Evolutionary conservation across 1,140 invertebrate genomes (phyloP), one percentile per base, ranked within the genome.

Genomic region (Lasaia peninsularis): DNA sequence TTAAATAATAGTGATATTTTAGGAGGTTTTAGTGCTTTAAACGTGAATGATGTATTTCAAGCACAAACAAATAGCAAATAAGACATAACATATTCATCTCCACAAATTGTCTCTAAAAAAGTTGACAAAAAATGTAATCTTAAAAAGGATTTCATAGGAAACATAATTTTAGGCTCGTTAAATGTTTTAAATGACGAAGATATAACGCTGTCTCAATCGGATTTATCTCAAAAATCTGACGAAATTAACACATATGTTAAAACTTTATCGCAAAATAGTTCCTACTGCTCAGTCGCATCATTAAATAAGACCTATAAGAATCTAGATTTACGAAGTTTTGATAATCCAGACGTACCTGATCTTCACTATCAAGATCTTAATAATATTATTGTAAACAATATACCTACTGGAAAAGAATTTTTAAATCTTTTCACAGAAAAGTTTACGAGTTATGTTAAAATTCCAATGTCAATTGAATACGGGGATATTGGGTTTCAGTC

Each of bases 401-500:
- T 78, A 73, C 78, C 73, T 1, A 34, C 28, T 18, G 59, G 60
- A 5, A 62, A 78, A 24, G 73, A 73, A 10, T 75, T 69, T 65
- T 52, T 73, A 2, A 68, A 73, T 37, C 54, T 81, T 18, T 86
- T 84, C 50, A 54, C 63, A 12, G 21, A 31, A 54, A 28, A 24
- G 35, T 50, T 12, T 35, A 31, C 31, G 48, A 54, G 16, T 53
- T 18, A 31, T 16, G 53, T 18, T 62, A 69, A 56, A 10, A 60
- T 75, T 1, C 53, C 67, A 0, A 84, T 83, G 78, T 73, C 65
- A n/a, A 67, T 54, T 10, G 35, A 67, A 50, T 67, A 55, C 14
- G 83, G 78, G 16, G 81, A 86, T 70, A 75, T 80, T 52, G 83
- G 81, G 4, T 82, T 79, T 31, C 75, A 85, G 63, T 10, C 58